Evolutionary conservation across 1,140 invertebrate species (phyloP), one percentile per base, ranked within the genome.

Genomic region (Leptonema lineaticorne): DNA sequence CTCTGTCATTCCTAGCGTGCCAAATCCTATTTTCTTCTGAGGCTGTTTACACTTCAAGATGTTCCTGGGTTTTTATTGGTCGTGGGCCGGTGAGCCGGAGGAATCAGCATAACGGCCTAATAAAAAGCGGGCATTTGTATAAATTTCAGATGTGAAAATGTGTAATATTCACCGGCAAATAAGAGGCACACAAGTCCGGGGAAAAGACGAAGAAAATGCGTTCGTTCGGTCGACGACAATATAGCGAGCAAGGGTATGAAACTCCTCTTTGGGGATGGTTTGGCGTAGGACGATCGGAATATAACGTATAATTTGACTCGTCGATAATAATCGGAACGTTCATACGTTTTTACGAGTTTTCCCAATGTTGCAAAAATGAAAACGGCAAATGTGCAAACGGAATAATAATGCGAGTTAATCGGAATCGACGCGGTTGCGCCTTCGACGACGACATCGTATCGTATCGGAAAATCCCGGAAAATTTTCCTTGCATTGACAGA

Each of bases 101-200:
- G 62, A 37, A 64, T 64, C 33, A 64, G 62, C 62, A 64, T 64
- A 64, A 64, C 62, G 45, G 37, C 24, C 45, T 45, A 48, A 64
- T 64, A 64, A 64, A 64, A 64, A 64, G 37, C 62, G 16, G 62
- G 62, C 62, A 64, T 64, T 64, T 64, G 62, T 64, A 64, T 64
- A 64, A 64, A 64, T 64, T 64, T 24, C 18, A 26, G 37, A 64
- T 64, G 37, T 64, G 62, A 50, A 33, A 50, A 33, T 64, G 62
- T 50, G 45, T 64, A 64, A 59, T 59, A 37, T 53, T 24, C 50
- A 53, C 50, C 46, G 46, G 50, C 22, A 26, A 26, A 53, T 26
- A 26, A 24, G 20, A 53, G n/a, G n/a, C n/a, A n/a, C n/a, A n/a
- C n/a, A n/a, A n/a, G n/a, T n/a, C n/a, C 50, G 4, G 20, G 50